Base-by-base conservation (phyloP, 2,113 vertebrate species). In the Clarias magur region DNA sequence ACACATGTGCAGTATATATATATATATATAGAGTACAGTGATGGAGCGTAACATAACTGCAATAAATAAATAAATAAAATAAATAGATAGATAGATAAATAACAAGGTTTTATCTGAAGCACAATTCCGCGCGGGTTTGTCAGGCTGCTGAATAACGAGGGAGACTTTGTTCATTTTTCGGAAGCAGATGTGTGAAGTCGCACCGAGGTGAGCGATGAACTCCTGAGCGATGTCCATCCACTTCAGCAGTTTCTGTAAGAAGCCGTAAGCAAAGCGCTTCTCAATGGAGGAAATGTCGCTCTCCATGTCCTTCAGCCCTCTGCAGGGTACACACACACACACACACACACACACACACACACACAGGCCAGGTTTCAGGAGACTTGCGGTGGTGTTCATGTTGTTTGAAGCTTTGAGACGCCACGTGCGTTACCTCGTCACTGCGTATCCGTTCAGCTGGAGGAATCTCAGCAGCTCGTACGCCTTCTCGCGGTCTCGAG, bases 171-270 rank as follows among this genome's bases (percentile, higher is more conserved):
- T 53, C 19, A 56, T 53, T 30, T 13, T 17, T 27, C 42, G 8
- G 4, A 42, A 78, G 6, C 38, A 11, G 38, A 21, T 70, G 70
- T 21, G 34, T 73, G 0, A 19, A 30, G 13, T 25, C 30, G 1
- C 94, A 99, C 97, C 97, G 27, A 99, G 93, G 88, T 99, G 97
- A 84, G 97, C 97, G 0, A 98, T 97, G 90, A 99, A 99, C 91
- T 99, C 97, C 90, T 99, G 97, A 8, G 97, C 97, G 56, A 97
- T 96, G 94, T 99, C 97, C 97, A 98, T 98, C 96, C 97, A 97
- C 87, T 96, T 97, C 62, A 98, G 90, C 79, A 98, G 93, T 91
- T 99, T 97, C 94, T 97, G 97, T 88, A 99, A 95, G 94, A 98
- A 99, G 34, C 97, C 97, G 25, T 97, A 99, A 1, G 97, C 97